phyloP scores from a whole-genome alignment of 2,888 invertebrate species.

The Coelinius sp. region DNA sequence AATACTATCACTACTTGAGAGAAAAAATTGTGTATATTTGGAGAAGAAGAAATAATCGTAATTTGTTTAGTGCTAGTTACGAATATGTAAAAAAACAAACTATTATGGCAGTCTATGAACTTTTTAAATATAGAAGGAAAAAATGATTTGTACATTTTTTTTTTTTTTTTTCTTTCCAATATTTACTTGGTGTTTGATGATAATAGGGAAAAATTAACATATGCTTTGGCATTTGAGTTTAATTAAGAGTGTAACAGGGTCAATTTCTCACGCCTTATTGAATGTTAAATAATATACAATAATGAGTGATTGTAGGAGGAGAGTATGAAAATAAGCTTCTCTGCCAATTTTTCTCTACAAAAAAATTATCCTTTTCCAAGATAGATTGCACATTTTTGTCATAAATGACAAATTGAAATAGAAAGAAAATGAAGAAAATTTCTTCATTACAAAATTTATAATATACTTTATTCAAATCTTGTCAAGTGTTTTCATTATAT shows the following conservation, averaged over 20 bases:
- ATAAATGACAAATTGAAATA: neutral
- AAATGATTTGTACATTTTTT: slow-evolving; percentile 60
- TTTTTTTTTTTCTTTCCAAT: slow-evolving; percentile 59
- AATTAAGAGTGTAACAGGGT: no score
- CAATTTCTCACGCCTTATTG: no score
- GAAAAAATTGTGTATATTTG: slow-evolving; percentile 45
- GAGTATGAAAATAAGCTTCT: no score
- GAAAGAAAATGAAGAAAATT: neutral
- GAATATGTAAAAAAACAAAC: slow-evolving; percentile 60
- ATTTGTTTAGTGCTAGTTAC: slow-evolving; percentile 56
- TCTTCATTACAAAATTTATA: slow-evolving; percentile 18
- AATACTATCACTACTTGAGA: slow-evolving; percentile 30
- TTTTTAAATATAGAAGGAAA: slow-evolving; percentile 51
- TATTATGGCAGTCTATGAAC: slow-evolving; percentile 57
- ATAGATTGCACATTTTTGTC: no score
- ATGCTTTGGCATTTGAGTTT: no score
- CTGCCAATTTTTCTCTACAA: no score
- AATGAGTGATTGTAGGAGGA: no score
- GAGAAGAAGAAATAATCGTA: slow-evolving; percentile 47
- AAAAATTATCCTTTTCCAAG: no score
- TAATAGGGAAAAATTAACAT: neutral
- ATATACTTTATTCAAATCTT: slow-evolving; percentile 23
- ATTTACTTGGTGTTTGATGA: slow-evolving; percentile 36
- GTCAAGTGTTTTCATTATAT: slow-evolving; percentile 17
- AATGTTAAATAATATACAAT: no score